A percentile compares a stretch with the other conserved stretches of the same genome.
Conservation (phyloP, 2,888 invertebrate species). For the Plagodis pulveraria region DNA sequence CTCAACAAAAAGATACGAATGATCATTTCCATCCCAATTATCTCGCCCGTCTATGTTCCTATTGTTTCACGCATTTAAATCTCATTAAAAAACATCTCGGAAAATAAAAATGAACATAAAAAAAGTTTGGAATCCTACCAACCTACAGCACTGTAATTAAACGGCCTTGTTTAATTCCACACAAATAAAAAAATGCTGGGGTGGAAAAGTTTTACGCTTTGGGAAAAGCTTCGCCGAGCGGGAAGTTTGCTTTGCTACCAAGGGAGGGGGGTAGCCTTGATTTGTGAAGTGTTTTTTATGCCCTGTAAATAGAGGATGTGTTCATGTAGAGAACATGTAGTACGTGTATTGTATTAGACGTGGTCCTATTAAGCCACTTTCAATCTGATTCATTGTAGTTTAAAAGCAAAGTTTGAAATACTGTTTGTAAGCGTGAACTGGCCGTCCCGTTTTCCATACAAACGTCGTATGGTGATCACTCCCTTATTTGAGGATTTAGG, state of each 20-base stretch:
- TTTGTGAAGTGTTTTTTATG: neutral
- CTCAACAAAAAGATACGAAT: constrained; percentile 10
- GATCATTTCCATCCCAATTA: constrained; percentile 19
- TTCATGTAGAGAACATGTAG: too few relatives aligned
- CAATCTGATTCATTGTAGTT: too few relatives aligned
- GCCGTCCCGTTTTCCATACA: too few relatives aligned
- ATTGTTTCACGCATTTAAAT: constrained; percentile 4
- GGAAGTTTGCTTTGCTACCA: constrained; percentile 6
- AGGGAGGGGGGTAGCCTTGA: neutral
- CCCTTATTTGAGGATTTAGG: too few relatives aligned
- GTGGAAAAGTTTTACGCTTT: constrained; percentile 3
- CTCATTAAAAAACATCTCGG: constrained; percentile 4
- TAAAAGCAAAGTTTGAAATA: too few relatives aligned
- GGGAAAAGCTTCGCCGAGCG: constrained; percentile 1
- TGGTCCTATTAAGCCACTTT: too few relatives aligned
- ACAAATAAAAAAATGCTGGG: constrained; percentile 9
- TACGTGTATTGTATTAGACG: too few relatives aligned
- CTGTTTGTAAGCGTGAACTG: too few relatives aligned
- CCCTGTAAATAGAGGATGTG: too few relatives aligned
- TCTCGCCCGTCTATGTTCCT: constrained; percentile 2
- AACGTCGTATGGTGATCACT: too few relatives aligned
- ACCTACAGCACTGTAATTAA: constrained; percentile 5
- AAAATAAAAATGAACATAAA: neutral
- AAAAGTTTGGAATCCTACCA: neutral
- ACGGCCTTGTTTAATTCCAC: constrained; percentile 2